A percentile compares a stretch with the other conserved stretches of the same genome.
Conservation (phyloP, 2,113 vertebrate genomes). For the Empidonax alnorum region DNA sequence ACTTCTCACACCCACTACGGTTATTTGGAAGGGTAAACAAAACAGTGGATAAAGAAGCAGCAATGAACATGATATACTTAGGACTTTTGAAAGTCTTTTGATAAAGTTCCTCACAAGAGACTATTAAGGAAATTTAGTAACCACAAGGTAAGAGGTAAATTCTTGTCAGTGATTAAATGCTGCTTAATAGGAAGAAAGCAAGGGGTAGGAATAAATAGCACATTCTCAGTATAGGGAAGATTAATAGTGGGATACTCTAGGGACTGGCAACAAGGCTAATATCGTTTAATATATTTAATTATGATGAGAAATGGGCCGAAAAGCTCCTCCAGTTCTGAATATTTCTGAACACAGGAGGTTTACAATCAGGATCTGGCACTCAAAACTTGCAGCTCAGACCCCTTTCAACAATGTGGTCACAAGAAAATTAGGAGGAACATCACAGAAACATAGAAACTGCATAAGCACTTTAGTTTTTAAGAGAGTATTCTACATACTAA, state of each 20-base stretch:
- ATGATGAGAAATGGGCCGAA: background rate
- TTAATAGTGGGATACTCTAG: constrained; percentile 6
- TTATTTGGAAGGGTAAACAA: constrained; percentile 26
- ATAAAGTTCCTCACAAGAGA: constrained; percentile 35
- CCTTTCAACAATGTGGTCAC: background rate
- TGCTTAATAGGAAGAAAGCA: constrained; percentile 13
- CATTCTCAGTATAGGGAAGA: background rate
- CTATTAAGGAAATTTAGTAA: constrained; percentile 50
- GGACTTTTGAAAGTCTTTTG: constrained; percentile 39
- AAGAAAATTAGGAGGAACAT: background rate
- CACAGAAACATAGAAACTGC: background rate
- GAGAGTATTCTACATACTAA: background rate
- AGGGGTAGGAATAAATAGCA: background rate
- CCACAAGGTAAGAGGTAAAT: constrained; percentile 30
- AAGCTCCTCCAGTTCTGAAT: background rate
- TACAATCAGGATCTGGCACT: background rate
- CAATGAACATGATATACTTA: background rate
- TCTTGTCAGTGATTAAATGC: constrained; percentile 45
- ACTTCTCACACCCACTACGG: background rate
- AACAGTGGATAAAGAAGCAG: background rate
- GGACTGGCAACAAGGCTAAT: constrained; percentile 12
- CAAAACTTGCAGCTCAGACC: background rate
- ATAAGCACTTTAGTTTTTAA: background rate
- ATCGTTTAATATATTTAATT: constrained; percentile 29
- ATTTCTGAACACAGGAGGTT: background rate